Evolutionary conservation across 2,888 invertebrate species (phyloP).

Genomic region (Phymatocera aterrima): DNA sequence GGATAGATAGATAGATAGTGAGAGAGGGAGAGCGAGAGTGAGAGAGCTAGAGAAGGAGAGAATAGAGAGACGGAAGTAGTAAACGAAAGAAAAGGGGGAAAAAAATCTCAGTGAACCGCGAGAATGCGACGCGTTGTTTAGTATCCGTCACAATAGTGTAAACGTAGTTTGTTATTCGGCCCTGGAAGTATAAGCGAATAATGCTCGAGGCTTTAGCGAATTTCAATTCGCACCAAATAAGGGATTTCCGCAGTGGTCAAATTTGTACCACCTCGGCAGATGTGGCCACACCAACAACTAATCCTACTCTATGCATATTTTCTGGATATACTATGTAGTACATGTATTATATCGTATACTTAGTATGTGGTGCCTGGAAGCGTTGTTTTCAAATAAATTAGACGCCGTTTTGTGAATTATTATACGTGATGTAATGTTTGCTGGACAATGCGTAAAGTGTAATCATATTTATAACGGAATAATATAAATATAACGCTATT

Average conservation of each 20-base stretch:
- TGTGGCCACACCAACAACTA: no score
- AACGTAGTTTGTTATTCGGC: neutral
- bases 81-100: constrained; percentile 10
- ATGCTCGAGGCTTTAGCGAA: constrained; percentile 33
- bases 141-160: neutral
- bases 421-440: no score
- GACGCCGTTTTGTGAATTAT: no score
- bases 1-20: constrained; percentile 38
- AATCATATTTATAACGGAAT: no score
- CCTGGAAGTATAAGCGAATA: neutral
- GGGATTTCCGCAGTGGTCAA: constrained; percentile 33
- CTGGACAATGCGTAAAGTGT: no score
- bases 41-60: no score
- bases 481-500: no score
- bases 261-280: constrained; percentile 58
- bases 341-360: neutral
- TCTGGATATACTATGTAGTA: constrained; percentile 12
- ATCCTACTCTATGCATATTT: constrained; percentile 54
- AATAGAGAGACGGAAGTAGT: neutral
- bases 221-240: constrained; percentile 44
- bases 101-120: constrained; percentile 41
- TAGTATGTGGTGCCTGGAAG: no score
- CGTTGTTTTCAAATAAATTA: neutral
- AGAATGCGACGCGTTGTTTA: constrained; percentile 23
- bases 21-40: constrained; percentile 1